Evolutionary conservation across 2,797 vertebrate genomes (phyloP), one percentile per base, ranked within the genome.

Genomic region (Acipenser transmontanus): DNA sequence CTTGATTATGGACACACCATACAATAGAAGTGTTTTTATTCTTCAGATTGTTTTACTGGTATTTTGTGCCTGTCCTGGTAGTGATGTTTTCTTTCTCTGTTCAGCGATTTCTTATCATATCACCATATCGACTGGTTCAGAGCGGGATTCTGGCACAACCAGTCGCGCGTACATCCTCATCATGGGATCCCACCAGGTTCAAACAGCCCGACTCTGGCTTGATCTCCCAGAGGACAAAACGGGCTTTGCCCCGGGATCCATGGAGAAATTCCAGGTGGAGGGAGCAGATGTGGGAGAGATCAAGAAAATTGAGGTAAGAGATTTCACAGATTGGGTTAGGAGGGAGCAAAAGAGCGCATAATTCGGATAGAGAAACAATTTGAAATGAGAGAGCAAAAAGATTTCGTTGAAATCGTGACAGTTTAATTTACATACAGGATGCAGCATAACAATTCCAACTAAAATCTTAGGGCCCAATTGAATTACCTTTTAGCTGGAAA

Each of bases 81-180:
- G 34, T 34, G 57, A 52, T 61, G 54, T 12, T 69, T 6, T 50
- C 10, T 57, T 52, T 63, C 61, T 8, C 68, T 66, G 69, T 79
- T 11, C 84, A 99, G 97, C 92, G 71, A 96, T 99, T 73, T 97
- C 96, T 0, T 99, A 97, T 80, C 93, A 98, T 66, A 72, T 99
- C 77, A 89, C 87, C 0, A 66, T 98, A 76, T 88, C 86, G 0
- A 99, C 97, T 0, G 94, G 95, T 11, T 82, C 81, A 1, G 94
- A 98, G 47, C 84, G 81, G 0, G 96, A 96, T 0, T 93, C 93
- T 0, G 87, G 89, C 82, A 99, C 97, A 0, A 85, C 91, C 75
- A 98, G 96, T 82, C 85, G 94, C 1, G 95, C 93, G 6, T 99
- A 86, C 62, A 68, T 98, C 72, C 88, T 99, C 74, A 91, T 98